phyloP scores from a whole-genome alignment of 1,140 invertebrate species.

The Prorops nasuta region DNA sequence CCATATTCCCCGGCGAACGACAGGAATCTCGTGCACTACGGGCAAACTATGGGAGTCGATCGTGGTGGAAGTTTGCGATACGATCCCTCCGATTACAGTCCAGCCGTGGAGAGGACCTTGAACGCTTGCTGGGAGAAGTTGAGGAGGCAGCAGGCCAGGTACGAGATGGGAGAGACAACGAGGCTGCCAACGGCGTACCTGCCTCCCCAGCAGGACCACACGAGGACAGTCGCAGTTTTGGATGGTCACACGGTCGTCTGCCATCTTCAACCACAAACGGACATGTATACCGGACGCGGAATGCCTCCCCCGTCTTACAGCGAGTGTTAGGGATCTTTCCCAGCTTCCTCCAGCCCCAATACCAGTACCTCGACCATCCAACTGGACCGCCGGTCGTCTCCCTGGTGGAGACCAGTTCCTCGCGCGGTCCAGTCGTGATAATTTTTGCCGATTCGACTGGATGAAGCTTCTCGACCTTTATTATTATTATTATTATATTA shows the following conservation, averaged over 20 bases:
- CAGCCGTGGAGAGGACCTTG: conserved; percentile 43
- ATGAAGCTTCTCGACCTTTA: too few species aligned
- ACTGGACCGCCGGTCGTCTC: conserved; percentile 1
- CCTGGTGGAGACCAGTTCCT: conserved; percentile 9
- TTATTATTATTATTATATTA: too few species aligned
- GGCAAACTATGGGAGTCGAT: conserved; percentile 32
- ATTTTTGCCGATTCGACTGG: too few species aligned
- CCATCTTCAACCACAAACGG: conserved; percentile 70
- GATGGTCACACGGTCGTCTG: conserved; percentile 82
- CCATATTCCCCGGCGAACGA: conserved; percentile 66
- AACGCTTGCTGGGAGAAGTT: conserved; percentile 63
- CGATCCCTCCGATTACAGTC: conserved; percentile 42
- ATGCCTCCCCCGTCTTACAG: conserved; percentile 62
- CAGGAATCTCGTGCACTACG: conserved; percentile 55
- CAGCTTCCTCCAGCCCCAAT: background rate
- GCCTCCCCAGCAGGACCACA: conserved; percentile 59
- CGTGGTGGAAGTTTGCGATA: conserved; percentile 32
- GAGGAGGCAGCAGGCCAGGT: conserved; percentile 48
- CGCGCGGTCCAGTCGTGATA: background rate
- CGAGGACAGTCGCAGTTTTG: conserved; percentile 73
- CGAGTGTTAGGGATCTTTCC: conserved; percentile 58
- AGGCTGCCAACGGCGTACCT: conserved; percentile 54
- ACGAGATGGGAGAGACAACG: conserved; percentile 55
- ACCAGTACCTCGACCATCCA: background rate
- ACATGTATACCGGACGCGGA: conserved; percentile 58